Evolutionary conservation across 2,797 vertebrate genomes (phyloP).

Genomic region (Pelodytes ibericus): DNA sequence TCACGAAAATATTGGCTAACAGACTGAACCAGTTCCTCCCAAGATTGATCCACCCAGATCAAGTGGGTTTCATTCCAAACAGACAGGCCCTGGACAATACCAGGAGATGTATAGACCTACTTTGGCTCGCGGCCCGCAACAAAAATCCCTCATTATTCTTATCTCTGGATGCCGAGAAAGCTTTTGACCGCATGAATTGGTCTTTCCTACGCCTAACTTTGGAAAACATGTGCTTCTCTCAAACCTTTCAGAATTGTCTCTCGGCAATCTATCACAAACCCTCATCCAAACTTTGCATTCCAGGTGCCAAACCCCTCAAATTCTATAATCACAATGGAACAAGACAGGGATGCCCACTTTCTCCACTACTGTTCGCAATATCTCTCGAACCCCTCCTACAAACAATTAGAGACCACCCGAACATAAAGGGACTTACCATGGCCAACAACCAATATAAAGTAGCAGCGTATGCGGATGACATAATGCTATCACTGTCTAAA

Average conservation of each 20-base stretch:
- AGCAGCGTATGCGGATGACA: neutral
- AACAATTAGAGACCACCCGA: neutral
- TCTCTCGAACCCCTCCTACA: neutral
- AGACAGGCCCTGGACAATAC: neutral
- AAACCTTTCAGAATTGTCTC: neutral
- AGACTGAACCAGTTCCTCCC: neutral
- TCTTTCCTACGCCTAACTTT: neutral
- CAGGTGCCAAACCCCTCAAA: no score
- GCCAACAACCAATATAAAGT: neutral
- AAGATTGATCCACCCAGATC: neutral
- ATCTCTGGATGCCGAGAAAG: neutral
- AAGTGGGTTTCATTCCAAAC: neutral
- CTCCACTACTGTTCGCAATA: neutral
- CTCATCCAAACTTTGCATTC: no score
- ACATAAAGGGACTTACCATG: neutral
- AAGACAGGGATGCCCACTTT: neutral
- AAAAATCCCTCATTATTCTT: no score
- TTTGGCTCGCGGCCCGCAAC: no score
- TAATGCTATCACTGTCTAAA: neutral
- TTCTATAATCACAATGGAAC: neutral
- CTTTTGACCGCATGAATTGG: neutral
- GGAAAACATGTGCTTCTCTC: neutral
- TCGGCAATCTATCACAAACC: neutral
- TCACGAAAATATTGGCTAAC: neutral
- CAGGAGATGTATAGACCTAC: no score